Evolutionary conservation across 2,113 vertebrate species (phyloP).

Genomic region (Dryoscopus gambensis): DNA sequence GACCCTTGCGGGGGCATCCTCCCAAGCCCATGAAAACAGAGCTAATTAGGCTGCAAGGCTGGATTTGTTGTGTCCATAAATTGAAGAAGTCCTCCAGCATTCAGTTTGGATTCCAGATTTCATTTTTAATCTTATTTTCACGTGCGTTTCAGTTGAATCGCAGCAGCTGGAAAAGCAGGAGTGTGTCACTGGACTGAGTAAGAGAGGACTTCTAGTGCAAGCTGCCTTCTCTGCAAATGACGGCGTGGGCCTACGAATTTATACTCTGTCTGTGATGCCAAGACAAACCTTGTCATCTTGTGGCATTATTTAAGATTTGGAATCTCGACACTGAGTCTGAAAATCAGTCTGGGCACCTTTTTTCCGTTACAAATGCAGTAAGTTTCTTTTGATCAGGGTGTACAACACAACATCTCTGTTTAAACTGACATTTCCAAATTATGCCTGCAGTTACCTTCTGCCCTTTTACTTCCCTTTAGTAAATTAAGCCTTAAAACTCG

Average conservation of each 20-base stretch:
- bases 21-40: neutral
- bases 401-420: neutral
- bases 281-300: neutral
- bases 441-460: neutral
- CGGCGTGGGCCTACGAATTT: neutral
- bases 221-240: neutral
- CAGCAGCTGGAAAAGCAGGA: neutral
- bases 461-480: neutral
- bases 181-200: neutral
- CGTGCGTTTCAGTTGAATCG: rapidly evolving
- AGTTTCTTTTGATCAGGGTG: neutral
- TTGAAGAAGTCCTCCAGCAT: neutral
- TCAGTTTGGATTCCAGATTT: neutral
- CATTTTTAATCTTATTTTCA: neutral
- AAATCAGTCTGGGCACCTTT: neutral
- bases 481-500: neutral
- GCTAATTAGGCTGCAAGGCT: too few relatives aligned
- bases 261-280: neutral
- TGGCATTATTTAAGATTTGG: neutral
- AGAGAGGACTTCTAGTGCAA: neutral
- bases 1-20: neutral
- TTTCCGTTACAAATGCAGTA: neutral
- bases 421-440: neutral
- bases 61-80: neutral
- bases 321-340: neutral